Evolutionary conservation across 2,888 invertebrate genomes (phyloP), one percentile per base, ranked within the genome.

Genomic region (Dermolepida albohirtum): DNA sequence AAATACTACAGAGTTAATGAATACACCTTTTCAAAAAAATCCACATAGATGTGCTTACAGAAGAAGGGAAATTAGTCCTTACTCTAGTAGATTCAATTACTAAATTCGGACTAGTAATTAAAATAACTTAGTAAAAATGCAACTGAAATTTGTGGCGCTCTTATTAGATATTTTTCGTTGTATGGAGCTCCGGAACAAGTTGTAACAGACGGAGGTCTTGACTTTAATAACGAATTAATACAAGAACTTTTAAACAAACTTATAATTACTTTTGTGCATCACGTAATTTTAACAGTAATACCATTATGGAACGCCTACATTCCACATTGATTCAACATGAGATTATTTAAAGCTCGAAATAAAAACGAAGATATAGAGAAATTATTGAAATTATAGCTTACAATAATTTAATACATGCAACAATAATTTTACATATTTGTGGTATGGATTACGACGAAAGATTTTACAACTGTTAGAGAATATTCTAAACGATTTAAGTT

Each of bases 121-220:
- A 17, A 49, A 22, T 47, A 14, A 1, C 10, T n/a, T 11, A 73
- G 69, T n/a, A 65, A 52, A 54, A 68, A 62, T 34, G 47, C 51
- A 1, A 49, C 43, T 22, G 65, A 69, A 22, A 29, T 65, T 1
- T 16, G 29, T 10, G 59, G 63, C 10, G 64, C 64, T 14, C 43
- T 70, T 7, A 27, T 64, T 1, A 66, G 6, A 10, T 66, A 51
- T 40, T 64, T 70, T 43, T 57, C 41, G 1, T 41, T 49, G 12
- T 59, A 64, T 22, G 68, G 70, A 11, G 55, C 40, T 22, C 70
- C 70, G 12, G 22, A 40, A 40, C 11, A 63, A 47, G 68, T 68
- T 7, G 51, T 66, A 40, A 50, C 54, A 27, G 63, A 64, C 16
- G 22, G 59, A 34, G 67, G 52, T n/a, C n/a, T n/a, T n/a, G n/a